A percentile compares a stretch with the other conserved stretches of the same genome.
phyloP scores from a whole-genome alignment of 1,140 invertebrate species.

The Drosophila arizonae region DNA sequence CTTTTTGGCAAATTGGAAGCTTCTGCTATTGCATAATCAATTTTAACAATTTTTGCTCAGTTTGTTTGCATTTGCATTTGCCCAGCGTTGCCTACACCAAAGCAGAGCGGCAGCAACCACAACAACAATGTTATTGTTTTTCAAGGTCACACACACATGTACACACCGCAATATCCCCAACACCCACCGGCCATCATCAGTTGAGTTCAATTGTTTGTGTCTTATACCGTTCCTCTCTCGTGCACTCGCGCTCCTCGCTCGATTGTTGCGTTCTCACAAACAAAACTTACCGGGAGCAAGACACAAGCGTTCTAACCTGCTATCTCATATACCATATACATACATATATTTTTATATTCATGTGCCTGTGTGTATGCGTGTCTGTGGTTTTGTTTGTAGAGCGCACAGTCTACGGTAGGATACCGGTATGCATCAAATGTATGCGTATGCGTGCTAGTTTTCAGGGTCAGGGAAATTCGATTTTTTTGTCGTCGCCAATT shows the following conservation, averaged over 20 bases:
- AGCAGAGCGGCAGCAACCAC: conserved; percentile 29
- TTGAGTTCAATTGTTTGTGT: conserved; percentile 49
- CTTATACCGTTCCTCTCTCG: conserved; percentile 31
- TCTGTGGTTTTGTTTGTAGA: conserved; percentile 44
- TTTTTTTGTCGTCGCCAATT: conserved; percentile 58
- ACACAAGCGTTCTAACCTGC: conserved; percentile 50
- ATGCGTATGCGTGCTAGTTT: conserved; percentile 57
- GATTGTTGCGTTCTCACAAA: conserved; percentile 47
- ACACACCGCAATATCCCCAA: conserved; percentile 21
- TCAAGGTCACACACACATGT: conserved; percentile 68
- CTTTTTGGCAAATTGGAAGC: conserved; percentile 38
- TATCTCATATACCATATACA: conserved; percentile 36
- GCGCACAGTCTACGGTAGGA: conserved; percentile 48
- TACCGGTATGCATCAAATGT: conserved; percentile 65
- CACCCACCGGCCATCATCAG: conserved; percentile 46
- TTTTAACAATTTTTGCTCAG: conserved; percentile 69
- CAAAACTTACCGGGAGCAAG: conserved; percentile 52
- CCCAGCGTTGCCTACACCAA: conserved; percentile 38
- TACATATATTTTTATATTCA: not conserved
- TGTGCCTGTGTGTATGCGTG: conserved; percentile 22
- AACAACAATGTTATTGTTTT: conserved; percentile 76
- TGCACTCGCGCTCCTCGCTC: conserved; percentile 1
- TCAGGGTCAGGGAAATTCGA: conserved; percentile 80
- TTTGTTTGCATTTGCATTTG: conserved; percentile 79
- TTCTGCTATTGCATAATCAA: conserved; percentile 63